Base-by-base conservation (phyloP, 2,888 invertebrate species). In the Melitaea athalia region DNA sequence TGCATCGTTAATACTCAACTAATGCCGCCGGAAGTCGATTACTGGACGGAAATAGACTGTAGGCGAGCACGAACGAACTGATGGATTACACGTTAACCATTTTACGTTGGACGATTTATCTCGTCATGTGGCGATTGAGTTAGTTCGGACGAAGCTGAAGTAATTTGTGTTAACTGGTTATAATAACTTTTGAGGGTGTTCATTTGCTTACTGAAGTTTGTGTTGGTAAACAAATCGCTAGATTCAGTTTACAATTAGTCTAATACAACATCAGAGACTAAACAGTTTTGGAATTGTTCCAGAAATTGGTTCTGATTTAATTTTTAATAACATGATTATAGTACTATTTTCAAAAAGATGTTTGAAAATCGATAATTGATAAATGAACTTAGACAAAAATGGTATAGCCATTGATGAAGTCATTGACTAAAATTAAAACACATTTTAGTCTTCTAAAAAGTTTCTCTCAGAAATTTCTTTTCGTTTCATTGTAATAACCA, bases 21-120 rank as follows among this genome's bases (percentile, higher is more conserved):
- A 76, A 74, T 74, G 71, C 63, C 66, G 71, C 70, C 83, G 86
- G 85, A 84, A 85, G 82, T 87, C 86, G 81, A 87, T 88, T 86
- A 85, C 80, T 70, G 78, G 69, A 78, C 82, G 88, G 87, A 88
- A 87, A 88, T 87, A 83, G 84, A 72, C 74, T 65, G 75, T 68
- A 75, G 74, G 10, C 67, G 73, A 64, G 68, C 72, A 67, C 72
- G 70, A 69, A 71, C 75, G 72, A 74, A 70, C 73, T 67, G 69
- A 63, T 67, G 70, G 73, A 75, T 72, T 72, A 73, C 73, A 71
- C 67, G 72, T 73, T 70, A 75, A 74, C 68, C 70, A 71, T 72
- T 74, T 73, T 72, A 70, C 71, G 70, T 70, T 69, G 70, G 64
- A 71, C 70, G 72, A 75, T 74, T 70, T 66, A 69, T 65, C 68